These are phyloP conservation scores for Grammomys dolichurus DNA, from an alignment of 2,113 vertebrate species.

Conservation along the genomic window DNA sequence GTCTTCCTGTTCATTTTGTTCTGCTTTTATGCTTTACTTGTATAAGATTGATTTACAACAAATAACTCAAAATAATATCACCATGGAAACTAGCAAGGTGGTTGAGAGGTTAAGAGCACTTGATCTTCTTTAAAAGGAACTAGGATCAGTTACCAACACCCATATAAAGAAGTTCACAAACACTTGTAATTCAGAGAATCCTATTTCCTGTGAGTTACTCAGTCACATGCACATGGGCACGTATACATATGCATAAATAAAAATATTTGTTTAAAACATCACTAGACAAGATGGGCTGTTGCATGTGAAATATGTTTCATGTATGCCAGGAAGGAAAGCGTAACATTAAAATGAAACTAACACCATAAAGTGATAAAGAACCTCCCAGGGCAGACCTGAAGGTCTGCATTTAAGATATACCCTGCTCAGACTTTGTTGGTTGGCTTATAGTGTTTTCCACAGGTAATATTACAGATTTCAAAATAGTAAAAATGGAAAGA, in stretches of 20 bases:
- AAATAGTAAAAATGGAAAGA: neutral
- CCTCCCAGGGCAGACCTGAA: neutral
- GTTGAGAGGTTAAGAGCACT: neutral
- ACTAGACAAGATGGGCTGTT: neutral
- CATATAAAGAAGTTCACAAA: neutral
- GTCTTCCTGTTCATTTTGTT: constrained; percentile 1
- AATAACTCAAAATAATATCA: neutral
- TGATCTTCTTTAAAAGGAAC: neutral
- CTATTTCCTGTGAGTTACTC: neutral
- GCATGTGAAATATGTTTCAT: neutral
- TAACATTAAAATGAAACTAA: neutral
- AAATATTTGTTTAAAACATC: neutral
- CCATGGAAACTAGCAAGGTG: neutral
- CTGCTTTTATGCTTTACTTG: neutral
- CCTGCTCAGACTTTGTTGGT: neutral
- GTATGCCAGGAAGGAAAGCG: neutral
- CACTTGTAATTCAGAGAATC: neutral
- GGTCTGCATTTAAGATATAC: neutral
- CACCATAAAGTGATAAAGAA: neutral
- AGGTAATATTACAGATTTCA: neutral
- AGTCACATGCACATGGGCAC: neutral
- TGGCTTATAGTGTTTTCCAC: neutral
- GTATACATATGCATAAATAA: neutral
- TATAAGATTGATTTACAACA: constrained; percentile 18
- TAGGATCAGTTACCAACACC: neutral